Base-by-base conservation (phyloP, 2,888 invertebrate species). In the Tetramorium bicarinatum region DNA sequence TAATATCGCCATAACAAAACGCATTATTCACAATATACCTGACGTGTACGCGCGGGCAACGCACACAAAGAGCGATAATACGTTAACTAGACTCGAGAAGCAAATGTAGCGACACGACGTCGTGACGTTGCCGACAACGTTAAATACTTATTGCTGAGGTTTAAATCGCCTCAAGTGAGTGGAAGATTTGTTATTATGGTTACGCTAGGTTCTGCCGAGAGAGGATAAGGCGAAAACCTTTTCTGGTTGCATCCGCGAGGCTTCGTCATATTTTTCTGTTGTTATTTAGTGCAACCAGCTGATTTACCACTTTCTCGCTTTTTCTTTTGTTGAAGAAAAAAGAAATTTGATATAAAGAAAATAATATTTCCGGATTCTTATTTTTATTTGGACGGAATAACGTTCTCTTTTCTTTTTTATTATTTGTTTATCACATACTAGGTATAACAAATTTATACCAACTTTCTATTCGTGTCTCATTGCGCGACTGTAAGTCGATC, bases 1-100 rank as follows among this genome's bases (percentile, higher is more conserved):
- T 92, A 91, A 91, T 87, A 88, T 86, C 80, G 83, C 87, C 88
- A 85, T 91, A 90, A 92, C 92, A 87, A 90, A 92, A 92, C 84
- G 69, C 52, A 85, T 90, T 87, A 83, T 84, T 85, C 83, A 75
- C 87, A 72, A 71, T 66, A 38, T 11, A 47, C 54, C 38, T 11
- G 47, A 67, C 81, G 61, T 66, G 69, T 67, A 69, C 77, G 64
- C 62, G 80, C 66, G 29, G 2, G 13, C 15, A 61, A 15, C 62
- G 21, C 44, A 41, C 38, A 47, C 74, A 52, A 15, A 41, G 67
- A 6, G 6, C 25, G 64, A 59, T 85, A 89, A 89, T 90, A 82
- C 84, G 89, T 90, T 87, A 90, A 85, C 84, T 85, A 80, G 86
- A 85, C 84, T 83, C 54, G 80, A 75, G 82, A 86, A 85, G 85